Evolutionary conservation across 2,888 invertebrate species (phyloP), one percentile per base, ranked within the genome.

Genomic region (Siphlonurus alternatus): DNA sequence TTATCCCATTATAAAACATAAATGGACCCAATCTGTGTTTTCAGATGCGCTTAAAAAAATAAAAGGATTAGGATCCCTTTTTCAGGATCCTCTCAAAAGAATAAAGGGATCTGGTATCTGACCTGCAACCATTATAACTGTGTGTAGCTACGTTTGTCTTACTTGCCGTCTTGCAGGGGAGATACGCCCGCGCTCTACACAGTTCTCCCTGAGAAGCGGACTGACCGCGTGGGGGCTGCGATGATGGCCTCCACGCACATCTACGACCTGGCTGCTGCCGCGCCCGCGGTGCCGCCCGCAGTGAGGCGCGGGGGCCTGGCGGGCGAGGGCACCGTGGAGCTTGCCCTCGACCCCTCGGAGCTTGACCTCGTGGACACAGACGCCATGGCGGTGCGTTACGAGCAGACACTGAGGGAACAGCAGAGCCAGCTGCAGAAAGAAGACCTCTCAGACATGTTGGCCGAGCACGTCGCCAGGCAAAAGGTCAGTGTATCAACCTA

Each of bases 211-310:
- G 99, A 99, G 78, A 90, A 95, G 72, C 88, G 92, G 67, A 86
- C 88, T 25, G 96, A 96, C 65, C 84, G 93, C 62, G 84, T 97
- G 64, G 87, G 90, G 1, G 75, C 76, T 1, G 83, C 87, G 0
- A 97, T 99, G 96, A 96, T 99, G 95, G 99, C 90, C 2, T 97
- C 97, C 60, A 93, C 93, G 0, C 99, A 99, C 76, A 93, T 97
- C 0, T 99, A 99, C 75, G 99, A 99, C 73, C 85, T 99, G 77
- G 84, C 87, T 53, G 83, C 83, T 23, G 85, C 84, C 7, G 82
- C 67, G 64, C 79, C 80, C 3, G 80, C 83, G 24, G 61, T 61
- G 0, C 64, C 64, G 1, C 63, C 63, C 23, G 59, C 63, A 5
- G 59, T 60, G 7, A 23, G 64, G 19, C 60, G 64, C 23, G 64